phyloP scores from a whole-genome alignment of 2,113 vertebrate species.

The Cromileptes altivelis region DNA sequence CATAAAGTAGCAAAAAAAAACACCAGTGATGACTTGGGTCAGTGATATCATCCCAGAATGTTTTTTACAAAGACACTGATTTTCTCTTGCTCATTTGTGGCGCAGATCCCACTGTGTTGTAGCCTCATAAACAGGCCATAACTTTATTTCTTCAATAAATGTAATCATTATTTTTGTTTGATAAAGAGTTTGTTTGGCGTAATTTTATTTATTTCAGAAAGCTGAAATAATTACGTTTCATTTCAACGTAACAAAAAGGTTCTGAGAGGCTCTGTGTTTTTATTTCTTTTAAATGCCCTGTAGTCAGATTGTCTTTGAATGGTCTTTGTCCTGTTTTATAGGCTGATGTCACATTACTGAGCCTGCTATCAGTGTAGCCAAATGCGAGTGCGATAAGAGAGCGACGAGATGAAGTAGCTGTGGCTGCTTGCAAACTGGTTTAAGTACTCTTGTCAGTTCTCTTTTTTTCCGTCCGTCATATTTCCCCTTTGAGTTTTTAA shows the following conservation, averaged over 20 bases:
- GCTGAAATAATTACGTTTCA: background rate
- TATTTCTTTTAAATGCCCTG: background rate
- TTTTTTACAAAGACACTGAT: background rate
- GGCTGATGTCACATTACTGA: background rate
- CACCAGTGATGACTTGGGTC: constrained; percentile 5
- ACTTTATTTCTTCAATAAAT: background rate
- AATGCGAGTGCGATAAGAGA: background rate
- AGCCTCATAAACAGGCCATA: background rate
- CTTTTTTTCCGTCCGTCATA: background rate
- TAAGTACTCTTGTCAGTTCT: background rate
- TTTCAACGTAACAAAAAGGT: no score
- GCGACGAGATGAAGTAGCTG: background rate
- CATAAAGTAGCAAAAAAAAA: constrained; percentile 10
- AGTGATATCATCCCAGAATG: background rate
- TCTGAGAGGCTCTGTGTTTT: background rate
- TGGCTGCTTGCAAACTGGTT: background rate
- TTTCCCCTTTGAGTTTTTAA: constrained; percentile 20
- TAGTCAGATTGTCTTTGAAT: background rate
- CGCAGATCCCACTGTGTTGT: background rate
- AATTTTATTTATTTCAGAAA: background rate
- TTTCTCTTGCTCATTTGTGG: background rate
- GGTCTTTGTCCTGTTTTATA: background rate
- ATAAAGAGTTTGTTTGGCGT: background rate
- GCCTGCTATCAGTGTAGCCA: constrained; percentile 1
- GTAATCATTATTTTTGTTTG: background rate